phyloP scores from a whole-genome alignment of 2,888 invertebrate genomes.

The Stenotaenia linearis region DNA sequence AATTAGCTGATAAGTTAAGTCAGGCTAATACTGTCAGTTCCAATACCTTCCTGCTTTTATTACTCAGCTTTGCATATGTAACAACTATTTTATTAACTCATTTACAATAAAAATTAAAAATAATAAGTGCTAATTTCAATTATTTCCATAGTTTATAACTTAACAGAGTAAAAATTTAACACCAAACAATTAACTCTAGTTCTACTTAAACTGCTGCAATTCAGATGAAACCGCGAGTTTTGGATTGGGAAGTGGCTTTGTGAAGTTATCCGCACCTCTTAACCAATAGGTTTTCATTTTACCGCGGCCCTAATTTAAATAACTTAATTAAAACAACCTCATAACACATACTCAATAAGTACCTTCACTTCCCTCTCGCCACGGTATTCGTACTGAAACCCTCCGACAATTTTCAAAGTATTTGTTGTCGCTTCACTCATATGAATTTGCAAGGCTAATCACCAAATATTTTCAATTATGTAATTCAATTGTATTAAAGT shows the following conservation, averaged over 20 bases:
- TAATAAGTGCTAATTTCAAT: no score
- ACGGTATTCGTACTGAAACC: constrained; percentile 6
- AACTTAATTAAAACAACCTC: not conserved
- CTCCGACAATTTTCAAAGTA: constrained; percentile 14
- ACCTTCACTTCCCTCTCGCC: constrained; percentile 26
- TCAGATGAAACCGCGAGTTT: not conserved
- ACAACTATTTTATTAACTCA: not conserved
- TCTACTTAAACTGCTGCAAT: constrained; percentile 1
- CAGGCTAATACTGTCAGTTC: not conserved
- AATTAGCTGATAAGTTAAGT: not conserved
- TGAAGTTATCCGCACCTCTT: constrained; percentile 10
- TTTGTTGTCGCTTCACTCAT: constrained; percentile 27
- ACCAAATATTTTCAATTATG: not conserved
- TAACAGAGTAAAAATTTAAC: no score
- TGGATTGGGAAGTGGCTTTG: not conserved
- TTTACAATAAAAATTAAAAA: not conserved
- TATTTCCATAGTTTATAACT: no score
- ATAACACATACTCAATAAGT: not conserved
- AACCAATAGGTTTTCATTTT: constrained; percentile 30
- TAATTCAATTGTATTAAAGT: no score
- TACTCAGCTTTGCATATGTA: not conserved
- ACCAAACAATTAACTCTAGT: no score
- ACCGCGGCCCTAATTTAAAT: constrained; percentile 3
- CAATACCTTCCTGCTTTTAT: not conserved
- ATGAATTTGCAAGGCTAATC: constrained; percentile 28